phyloP scores from a whole-genome alignment of 2,113 vertebrate species.

The Heterotis niloticus region DNA sequence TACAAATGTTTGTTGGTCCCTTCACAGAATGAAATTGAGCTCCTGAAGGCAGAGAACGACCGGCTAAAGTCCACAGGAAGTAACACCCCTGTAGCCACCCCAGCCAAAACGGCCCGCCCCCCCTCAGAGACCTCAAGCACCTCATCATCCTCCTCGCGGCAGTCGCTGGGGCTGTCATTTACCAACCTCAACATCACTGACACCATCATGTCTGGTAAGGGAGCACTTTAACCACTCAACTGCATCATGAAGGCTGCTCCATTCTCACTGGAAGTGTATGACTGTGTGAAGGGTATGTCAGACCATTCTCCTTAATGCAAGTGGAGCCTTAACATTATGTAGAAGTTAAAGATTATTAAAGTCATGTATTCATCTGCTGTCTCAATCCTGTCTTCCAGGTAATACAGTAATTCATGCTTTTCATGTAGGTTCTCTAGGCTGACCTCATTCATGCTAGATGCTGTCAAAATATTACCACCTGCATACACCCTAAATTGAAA shows the following conservation, averaged over 20 bases:
- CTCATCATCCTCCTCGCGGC: conserved; percentile 87
- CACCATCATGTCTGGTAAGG: conserved; percentile 83
- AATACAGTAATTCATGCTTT: no score
- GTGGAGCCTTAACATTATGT: background rate
- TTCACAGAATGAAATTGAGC: conserved; percentile 89
- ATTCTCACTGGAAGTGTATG: background rate
- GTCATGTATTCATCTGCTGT: no score
- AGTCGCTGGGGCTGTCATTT: conserved; percentile 87
- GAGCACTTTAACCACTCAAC: background rate
- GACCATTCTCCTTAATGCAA: no score
- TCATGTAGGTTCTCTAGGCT: no score
- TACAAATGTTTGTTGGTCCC: conserved; percentile 10
- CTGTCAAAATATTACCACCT: no score
- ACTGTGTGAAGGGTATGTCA: background rate
- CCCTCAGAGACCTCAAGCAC: conserved; percentile 89
- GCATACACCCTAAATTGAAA: no score
- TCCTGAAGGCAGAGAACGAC: conserved; percentile 93
- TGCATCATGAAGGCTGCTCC: background rate
- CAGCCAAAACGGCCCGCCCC: conserved; percentile 70
- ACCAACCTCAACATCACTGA: conserved; percentile 94
- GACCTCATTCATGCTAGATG: no score
- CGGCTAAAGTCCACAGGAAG: conserved; percentile 79
- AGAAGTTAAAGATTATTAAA: background rate
- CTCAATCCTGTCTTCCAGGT: no score
- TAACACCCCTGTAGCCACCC: conserved; percentile 70